These are phyloP conservation scores for Xerus rutilus DNA, from an alignment of 2,797 vertebrate genomes.

Conservation along the genomic window DNA sequence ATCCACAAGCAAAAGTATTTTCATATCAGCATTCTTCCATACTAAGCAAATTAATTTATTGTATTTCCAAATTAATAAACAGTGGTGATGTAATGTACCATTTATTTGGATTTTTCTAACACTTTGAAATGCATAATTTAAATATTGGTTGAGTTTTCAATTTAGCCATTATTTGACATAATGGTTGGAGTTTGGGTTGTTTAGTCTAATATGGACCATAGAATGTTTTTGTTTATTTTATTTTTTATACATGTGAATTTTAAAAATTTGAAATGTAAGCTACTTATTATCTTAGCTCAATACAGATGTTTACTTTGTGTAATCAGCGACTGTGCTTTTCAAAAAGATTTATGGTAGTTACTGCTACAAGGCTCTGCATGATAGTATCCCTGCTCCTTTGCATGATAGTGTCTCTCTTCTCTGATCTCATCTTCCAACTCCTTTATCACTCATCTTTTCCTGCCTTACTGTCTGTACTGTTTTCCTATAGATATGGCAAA, in stretches of 20 bases:
- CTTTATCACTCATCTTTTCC: neutral
- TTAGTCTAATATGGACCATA: neutral
- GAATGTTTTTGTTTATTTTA: neutral
- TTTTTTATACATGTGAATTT: neutral
- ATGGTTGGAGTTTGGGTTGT: neutral
- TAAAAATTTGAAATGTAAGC: constrained; percentile 26
- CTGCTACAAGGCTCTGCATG: neutral
- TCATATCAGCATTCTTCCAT: neutral
- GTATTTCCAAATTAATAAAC: neutral
- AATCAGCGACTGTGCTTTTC: neutral
- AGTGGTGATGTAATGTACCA: neutral
- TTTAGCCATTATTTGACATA: neutral
- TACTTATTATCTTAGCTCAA: neutral
- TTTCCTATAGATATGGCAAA: neutral
- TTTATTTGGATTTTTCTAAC: constrained; percentile 40
- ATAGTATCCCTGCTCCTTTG: neutral
- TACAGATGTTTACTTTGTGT: constrained; percentile 22
- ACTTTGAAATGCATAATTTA: constrained; percentile 10
- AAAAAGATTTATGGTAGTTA: neutral
- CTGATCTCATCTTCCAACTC: neutral
- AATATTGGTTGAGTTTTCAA: neutral
- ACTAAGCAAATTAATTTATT: constrained; percentile 43
- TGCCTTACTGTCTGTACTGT: neutral
- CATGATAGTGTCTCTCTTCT: neutral
- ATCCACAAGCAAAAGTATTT: constrained; percentile 27